Base-by-base conservation (phyloP, 2,888 invertebrate genomes). In the Parnassius glacialis region DNA sequence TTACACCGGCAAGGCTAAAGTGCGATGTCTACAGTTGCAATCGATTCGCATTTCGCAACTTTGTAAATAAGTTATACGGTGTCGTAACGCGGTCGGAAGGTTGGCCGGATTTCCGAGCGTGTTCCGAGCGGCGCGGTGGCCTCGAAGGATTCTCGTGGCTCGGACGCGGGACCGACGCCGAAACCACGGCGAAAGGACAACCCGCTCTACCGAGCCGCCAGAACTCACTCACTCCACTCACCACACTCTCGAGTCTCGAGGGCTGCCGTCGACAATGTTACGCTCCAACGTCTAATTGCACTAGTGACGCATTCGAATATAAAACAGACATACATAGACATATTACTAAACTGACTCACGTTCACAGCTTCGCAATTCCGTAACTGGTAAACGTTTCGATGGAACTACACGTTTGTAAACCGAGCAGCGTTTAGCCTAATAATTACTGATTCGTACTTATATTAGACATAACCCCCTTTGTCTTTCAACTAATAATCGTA, bases 21-120 rank as follows among this genome's bases (percentile, higher is more conserved):
- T 84, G 89, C 88, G 87, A 88, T 85, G 90, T 85, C 84, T 89
- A 87, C 88, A 87, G 88, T 87, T 88, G 90, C 90, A 89, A 90
- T 90, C 90, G 89, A 90, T 90, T 88, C 88, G 81, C 78, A 89
- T 90, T 90, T 90, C 90, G 90, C 90, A 90, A 90, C 85, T 42
- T 83, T 84, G 86, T 88, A 89, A 88, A 89, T 89, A 89, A 90
- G 89, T 89, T 88, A 88, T 84, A 84, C 85, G 81, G 84, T 91
- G 90, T 90, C 85, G 90, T 90, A 91, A 91, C 81, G 83, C 83
- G 83, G 86, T 90, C 90, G 90, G 90, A 90, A 90, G 90, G 90
- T 90, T 90, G 90, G 90, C 90, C 90, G 90, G 90, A 91, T 91
- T 91, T 91, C 90, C 90, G 90, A 88, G 87, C 89, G 85, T 83